phyloP scores from a whole-genome alignment of 2,797 vertebrate species.

The Neosilurus hyrtlii region DNA sequence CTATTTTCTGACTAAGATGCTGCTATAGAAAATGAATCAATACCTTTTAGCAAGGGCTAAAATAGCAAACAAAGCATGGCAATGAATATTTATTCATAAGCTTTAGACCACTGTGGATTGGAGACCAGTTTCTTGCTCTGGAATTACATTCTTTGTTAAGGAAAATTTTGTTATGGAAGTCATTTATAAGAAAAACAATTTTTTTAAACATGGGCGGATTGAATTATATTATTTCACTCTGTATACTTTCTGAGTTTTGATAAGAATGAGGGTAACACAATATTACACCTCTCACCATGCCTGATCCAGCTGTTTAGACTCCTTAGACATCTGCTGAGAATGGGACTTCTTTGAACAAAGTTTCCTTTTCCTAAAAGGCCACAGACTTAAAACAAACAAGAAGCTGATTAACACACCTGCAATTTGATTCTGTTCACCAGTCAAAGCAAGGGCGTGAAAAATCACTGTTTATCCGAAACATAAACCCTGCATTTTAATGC shows the following conservation, averaged over 20 bases:
- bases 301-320: constrained; percentile 29
- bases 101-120: constrained; percentile 16
- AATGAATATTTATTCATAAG: neutral
- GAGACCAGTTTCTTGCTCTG: constrained; percentile 26
- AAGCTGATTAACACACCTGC: constrained; percentile 28
- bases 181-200: constrained; percentile 70
- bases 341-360: constrained; percentile 21
- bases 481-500: constrained; percentile 50
- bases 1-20: neutral
- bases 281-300: constrained; percentile 30
- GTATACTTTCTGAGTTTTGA: constrained; percentile 61
- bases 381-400: constrained; percentile 41
- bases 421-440: constrained; percentile 37
- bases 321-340: constrained; percentile 33
- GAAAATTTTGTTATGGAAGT: constrained; percentile 62
- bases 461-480: constrained; percentile 41
- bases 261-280: constrained; percentile 47
- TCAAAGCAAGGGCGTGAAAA: constrained; percentile 42
- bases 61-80: neutral
- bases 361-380: constrained; percentile 31
- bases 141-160: constrained; percentile 19
- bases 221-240: constrained; percentile 68
- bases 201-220: constrained; percentile 70
- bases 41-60: neutral
- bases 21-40: neutral